A percentile compares a stretch with the other conserved stretches of the same genome.
Evolutionary conservation across 2,888 invertebrate species (phyloP).

Genomic region (Seira musarum): DNA sequence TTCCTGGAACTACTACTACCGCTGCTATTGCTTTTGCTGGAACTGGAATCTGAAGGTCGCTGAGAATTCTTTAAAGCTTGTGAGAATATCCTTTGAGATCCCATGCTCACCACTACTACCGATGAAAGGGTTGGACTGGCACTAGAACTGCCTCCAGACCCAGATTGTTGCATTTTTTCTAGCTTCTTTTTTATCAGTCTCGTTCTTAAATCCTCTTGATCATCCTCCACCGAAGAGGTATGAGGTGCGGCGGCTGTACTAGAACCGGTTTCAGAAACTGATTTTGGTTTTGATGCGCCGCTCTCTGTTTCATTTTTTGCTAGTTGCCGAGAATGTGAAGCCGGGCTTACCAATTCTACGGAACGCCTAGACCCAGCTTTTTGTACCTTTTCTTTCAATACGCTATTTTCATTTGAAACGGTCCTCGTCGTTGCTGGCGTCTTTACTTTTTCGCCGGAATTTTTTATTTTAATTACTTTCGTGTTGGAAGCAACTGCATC

Average conservation of each 20-base stretch:
- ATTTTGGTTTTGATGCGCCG: too few relatives aligned
- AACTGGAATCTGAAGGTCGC: background rate
- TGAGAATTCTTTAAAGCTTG: conserved; percentile 49
- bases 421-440: background rate
- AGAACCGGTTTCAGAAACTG: too few relatives aligned
- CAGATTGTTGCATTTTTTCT: conserved; percentile 42
- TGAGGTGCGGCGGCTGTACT: background rate
- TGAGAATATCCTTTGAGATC: conserved; percentile 53
- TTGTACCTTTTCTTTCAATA: conserved; percentile 39
- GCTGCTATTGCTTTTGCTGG: conserved; percentile 9
- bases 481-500: conserved; percentile 30
- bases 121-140: conserved; percentile 27
- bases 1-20: conserved; percentile 8
- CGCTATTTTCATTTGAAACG: conserved; percentile 2
- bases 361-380: conserved; percentile 29
- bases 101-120: conserved; percentile 43
- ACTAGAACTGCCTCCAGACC: conserved; percentile 13
- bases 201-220: conserved; percentile 46
- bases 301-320: too few relatives aligned
- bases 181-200: conserved; percentile 55
- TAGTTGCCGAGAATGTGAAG: background rate
- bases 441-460: conserved; percentile 2
- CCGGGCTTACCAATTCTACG: conserved; percentile 12
- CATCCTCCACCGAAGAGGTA: conserved; percentile 5
- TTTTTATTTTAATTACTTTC: conserved; percentile 39